Evolutionary conservation across 30 jellyfish, hydroid and myxozoan genomes (phyloP).

Genomic region (Chironex yamaguchii): DNA sequence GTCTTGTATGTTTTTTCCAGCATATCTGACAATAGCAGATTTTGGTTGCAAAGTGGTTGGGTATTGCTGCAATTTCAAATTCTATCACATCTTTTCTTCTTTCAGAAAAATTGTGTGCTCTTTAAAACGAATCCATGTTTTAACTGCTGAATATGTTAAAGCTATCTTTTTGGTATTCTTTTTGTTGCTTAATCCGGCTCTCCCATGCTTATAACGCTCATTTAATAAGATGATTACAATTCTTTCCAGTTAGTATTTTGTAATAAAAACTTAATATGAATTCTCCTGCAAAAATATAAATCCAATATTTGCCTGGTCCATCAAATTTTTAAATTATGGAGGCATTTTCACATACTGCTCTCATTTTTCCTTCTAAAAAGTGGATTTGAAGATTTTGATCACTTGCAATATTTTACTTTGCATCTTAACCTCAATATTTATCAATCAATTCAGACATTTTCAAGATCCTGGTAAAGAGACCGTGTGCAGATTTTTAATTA

Average conservation of each 20-base stretch:
- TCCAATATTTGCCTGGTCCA: conserved; percentile 6
- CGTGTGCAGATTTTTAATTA: too few species aligned
- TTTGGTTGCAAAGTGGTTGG: conserved; percentile 45
- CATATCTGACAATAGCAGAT: background rate
- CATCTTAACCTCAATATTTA: background rate
- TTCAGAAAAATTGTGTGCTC: conserved; percentile 33
- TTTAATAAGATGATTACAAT: too few species aligned
- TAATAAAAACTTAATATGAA: too few species aligned
- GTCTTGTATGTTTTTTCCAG: conserved; percentile 11
- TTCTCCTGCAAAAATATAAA: background rate
- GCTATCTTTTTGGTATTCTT: conserved; percentile 46
- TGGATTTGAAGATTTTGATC: too few species aligned
- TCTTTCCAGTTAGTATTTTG: too few species aligned
- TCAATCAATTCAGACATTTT: background rate
- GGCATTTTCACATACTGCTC: too few species aligned
- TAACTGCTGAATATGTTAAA: conserved; percentile 34
- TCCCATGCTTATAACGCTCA: too few species aligned
- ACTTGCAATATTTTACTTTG: background rate
- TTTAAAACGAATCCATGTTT: conserved; percentile 15
- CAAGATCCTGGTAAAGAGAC: background rate
- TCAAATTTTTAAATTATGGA: too few species aligned
- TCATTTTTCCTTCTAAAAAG: too few species aligned
- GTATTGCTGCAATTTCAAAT: too few species aligned
- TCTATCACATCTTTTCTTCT: conserved; percentile 39
- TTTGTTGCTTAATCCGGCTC: conserved; percentile 18